Percentiles rank a stretch among this genome's conserved stretches.
Conservation (phyloP, 2,113 vertebrate species). For the Alouatta palliata region DNA sequence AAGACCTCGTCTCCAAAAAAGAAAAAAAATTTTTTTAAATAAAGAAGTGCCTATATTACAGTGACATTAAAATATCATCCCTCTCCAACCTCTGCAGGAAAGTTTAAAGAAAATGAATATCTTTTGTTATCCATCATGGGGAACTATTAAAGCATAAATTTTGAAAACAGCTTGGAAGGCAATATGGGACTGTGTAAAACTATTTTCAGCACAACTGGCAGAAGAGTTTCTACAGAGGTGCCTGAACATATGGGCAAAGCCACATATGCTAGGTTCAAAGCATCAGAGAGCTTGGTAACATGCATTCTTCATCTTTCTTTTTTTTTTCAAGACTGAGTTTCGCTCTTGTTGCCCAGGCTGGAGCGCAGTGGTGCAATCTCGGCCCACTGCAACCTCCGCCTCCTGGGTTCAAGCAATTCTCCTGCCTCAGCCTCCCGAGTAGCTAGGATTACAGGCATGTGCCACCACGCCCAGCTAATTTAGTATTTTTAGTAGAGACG, state of each 20-base stretch:
- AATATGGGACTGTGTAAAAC: neutral
- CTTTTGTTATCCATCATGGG: neutral
- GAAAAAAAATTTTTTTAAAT: neutral
- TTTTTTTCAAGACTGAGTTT: too few relatives aligned
- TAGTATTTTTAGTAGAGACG: too few relatives aligned
- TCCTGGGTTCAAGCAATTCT: too few relatives aligned
- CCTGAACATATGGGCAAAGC: neutral
- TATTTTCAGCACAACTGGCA: neutral
- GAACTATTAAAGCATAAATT: neutral
- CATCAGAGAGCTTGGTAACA: neutral
- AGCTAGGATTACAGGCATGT: too few relatives aligned
- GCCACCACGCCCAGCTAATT: too few relatives aligned
- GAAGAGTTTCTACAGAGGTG: neutral
- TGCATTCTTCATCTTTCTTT: neutral
- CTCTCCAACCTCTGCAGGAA: neutral
- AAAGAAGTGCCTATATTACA: neutral
- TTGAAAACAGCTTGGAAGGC: neutral
- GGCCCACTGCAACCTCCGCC: too few relatives aligned
- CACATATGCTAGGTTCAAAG: neutral
- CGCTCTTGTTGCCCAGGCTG: too few relatives aligned
- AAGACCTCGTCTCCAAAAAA: neutral
- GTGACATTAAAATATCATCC: neutral
- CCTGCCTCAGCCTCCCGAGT: too few relatives aligned
- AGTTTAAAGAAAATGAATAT: neutral
- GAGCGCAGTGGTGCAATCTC: too few relatives aligned